Percentiles rank a stretch among this genome's conserved stretches.
Evolutionary conservation across 2,888 invertebrate genomes (phyloP).

Genomic region (Trissolcus brochymenae): DNA sequence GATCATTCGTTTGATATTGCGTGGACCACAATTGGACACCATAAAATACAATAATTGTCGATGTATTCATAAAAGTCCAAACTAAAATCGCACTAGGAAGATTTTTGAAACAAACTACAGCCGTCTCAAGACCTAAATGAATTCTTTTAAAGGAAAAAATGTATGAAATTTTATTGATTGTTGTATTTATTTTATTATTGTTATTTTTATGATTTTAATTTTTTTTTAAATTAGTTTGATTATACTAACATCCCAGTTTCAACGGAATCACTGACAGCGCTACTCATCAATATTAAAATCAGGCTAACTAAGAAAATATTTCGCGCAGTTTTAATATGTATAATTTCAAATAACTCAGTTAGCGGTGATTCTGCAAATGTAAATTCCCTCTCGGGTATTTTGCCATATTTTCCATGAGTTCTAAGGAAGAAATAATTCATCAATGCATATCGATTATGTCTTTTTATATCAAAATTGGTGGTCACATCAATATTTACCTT

Average conservation of each 20-base stretch:
- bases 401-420: slow-evolving; percentile 11
- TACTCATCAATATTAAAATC: slow-evolving; percentile 35
- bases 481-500: slow-evolving; percentile 11
- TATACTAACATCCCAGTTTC: slow-evolving; percentile 39
- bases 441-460: neutral
- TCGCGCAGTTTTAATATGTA: slow-evolving; percentile 32
- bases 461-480: neutral
- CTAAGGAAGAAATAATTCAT: slow-evolving; percentile 14
- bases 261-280: slow-evolving; percentile 26
- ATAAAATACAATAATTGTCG: slow-evolving; percentile 76
- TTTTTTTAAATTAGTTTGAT: slow-evolving; percentile 1
- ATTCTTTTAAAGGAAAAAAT: slow-evolving; percentile 70
- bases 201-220: neutral
- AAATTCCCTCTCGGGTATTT: slow-evolving; percentile 47
- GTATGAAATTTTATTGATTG: slow-evolving; percentile 1
- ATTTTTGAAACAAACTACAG: slow-evolving; percentile 80
- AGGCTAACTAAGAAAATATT: slow-evolving; percentile 43
- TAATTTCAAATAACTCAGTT: slow-evolving; percentile 48
- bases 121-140: slow-evolving; percentile 80
- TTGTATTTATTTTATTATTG: too few relatives aligned
- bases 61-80: slow-evolving; percentile 78
- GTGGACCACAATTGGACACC: slow-evolving; percentile 78
- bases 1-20: slow-evolving; percentile 60
- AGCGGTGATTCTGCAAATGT: slow-evolving; percentile 33
- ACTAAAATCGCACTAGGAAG: slow-evolving; percentile 79